phyloP scores from a whole-genome alignment of 2,113 vertebrate species.

The Percina caprodes region DNA sequence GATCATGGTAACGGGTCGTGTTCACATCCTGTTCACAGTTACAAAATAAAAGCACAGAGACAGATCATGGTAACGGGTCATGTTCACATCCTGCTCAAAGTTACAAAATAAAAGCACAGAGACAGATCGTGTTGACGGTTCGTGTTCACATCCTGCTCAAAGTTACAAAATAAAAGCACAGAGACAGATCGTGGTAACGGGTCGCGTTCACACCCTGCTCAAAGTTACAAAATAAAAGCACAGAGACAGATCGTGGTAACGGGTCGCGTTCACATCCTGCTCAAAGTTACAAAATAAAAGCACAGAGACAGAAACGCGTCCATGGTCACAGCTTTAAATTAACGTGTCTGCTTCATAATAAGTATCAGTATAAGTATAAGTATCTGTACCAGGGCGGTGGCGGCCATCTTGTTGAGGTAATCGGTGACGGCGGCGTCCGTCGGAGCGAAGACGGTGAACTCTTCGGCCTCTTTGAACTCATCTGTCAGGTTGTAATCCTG shows the following conservation, averaged over 20 bases:
- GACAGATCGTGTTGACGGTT: too few relatives aligned
- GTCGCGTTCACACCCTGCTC: constrained; percentile 86
- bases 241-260: constrained; percentile 81
- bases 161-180: constrained; percentile 28
- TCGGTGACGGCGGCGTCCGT: constrained; percentile 85
- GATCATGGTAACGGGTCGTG: too few relatives aligned
- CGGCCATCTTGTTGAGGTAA: constrained; percentile 83
- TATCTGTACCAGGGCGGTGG: constrained; percentile 84
- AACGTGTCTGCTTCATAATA: too few relatives aligned
- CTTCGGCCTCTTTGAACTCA: constrained; percentile 80
- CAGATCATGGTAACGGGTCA: too few relatives aligned
- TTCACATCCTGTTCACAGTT: too few relatives aligned
- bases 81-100: too few relatives aligned
- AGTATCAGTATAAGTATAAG: too few relatives aligned
- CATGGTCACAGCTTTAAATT: neutral
- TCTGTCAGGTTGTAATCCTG: constrained; percentile 88
- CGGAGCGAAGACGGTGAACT: constrained; percentile 92
- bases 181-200: constrained; percentile 82
- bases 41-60: too few relatives aligned
- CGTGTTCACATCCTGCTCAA: constrained; percentile 86
- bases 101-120: too few relatives aligned
- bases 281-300: constrained; percentile 24
- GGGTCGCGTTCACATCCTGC: constrained; percentile 87
- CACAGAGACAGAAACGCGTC: neutral
- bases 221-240: constrained; percentile 26